Base-by-base conservation (phyloP, 2,113 vertebrate genomes). In the Manacus vitellinus region DNA sequence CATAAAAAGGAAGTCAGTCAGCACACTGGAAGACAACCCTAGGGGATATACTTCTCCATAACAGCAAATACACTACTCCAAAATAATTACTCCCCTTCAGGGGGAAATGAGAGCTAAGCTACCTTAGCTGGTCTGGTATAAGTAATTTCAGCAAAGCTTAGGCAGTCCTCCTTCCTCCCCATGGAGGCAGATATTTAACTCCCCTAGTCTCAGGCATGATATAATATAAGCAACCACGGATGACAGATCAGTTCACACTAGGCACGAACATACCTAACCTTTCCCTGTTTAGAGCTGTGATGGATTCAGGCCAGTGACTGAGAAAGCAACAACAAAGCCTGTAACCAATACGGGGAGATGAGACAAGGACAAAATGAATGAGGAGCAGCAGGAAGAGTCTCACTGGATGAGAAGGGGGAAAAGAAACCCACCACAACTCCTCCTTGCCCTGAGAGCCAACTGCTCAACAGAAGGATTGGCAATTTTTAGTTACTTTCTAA, bases 351-450 rank as follows among this genome's bases (percentile, higher is more conserved):
- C 13, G 0, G 47, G 78, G 88, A 88, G 82, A 95, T 28, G 76
- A 92, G 85, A 85, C 88, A 96, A 91, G 93, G 94, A 44, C 94
- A 92, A 93, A 93, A 95, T 88, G 90, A 96, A 97, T 91, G 90
- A 94, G 65, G 30, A 93, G 76, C 54, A 51, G 91, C 76, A 95
- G 49, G 65, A 92, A 94, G 70, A 84, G 80, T 37, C 61, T 81
- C 65, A 47, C 72, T 84, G 70, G 68, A 77, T 63, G 35, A 87
- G 79, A 90, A 87, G 66, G 46, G 72, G 52, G 44, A 54, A 55
- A 81, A 90, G 94, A 94, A 91, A 86, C 51, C 83, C 83, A 89
- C 92, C 91, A 92, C 52, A 13, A 80, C 95, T 75, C 89, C 96
- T 91, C 80, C 76, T 78, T 51, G 66, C 55, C 83, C 86, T 52